A percentile compares a stretch with the other conserved stretches of the same genome.
These are phyloP conservation scores for Austrolebias charrua DNA, from an alignment of 2,797 vertebrate genomes.

Conservation along the genomic window DNA sequence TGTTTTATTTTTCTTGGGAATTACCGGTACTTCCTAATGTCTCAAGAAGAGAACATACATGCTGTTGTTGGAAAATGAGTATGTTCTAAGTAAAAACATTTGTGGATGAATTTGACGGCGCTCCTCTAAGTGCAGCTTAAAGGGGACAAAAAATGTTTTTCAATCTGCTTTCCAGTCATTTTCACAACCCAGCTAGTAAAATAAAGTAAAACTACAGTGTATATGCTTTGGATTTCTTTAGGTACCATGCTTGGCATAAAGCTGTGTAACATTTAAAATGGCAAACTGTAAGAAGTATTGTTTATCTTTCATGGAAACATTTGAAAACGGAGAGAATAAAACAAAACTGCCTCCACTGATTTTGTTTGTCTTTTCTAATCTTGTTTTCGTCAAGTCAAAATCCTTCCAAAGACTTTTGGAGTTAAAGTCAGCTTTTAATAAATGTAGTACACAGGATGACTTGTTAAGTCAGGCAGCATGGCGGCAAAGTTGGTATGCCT, in stretches of 20 bases:
- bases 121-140: constrained; percentile 17
- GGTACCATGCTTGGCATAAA: not conserved
- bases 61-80: constrained; percentile 8
- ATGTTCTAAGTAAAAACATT: not conserved
- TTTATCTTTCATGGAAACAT: not conserved
- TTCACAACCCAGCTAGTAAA: not conserved
- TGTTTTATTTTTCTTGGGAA: constrained; percentile 29
- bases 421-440: not conserved
- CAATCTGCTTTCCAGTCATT: constrained; percentile 2
- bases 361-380: constrained; percentile 16
- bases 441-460: constrained; percentile 41
- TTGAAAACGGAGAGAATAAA: not conserved
- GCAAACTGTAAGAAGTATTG: not conserved
- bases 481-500: no score
- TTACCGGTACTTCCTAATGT: constrained; percentile 13
- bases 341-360: no score
- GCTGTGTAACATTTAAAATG: constrained; percentile 3
- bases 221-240: constrained; percentile 6
- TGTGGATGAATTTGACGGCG: constrained; percentile 12
- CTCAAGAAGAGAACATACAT: not conserved
- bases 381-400: constrained; percentile 24
- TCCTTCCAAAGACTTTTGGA: constrained; percentile 17
- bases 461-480: no score
- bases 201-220: constrained; percentile 3
- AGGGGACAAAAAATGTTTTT: not conserved